Evolutionary conservation across 2,888 invertebrate genomes (phyloP).

Genomic region (Orchesella flavescens): DNA sequence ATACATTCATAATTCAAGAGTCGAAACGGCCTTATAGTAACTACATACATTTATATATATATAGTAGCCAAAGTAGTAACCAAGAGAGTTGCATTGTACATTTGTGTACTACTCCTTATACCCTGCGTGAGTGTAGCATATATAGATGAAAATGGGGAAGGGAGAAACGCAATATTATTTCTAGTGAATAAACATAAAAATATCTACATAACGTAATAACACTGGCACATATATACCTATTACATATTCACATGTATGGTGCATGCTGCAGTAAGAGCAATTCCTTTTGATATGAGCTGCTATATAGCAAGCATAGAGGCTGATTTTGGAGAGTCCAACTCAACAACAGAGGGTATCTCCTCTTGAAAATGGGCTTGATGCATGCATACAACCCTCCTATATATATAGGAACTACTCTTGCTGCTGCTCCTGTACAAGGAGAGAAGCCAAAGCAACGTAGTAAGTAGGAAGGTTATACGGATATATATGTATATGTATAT

Average conservation of each 20-base stretch:
- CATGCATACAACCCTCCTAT: not conserved
- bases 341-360: too few relatives aligned
- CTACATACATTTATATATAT: not conserved
- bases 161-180: not conserved
- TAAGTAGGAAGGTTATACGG: not conserved
- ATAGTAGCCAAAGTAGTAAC: not conserved
- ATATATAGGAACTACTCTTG: not conserved
- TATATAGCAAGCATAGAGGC: too few relatives aligned
- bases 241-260: too few relatives aligned
- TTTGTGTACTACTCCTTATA: not conserved
- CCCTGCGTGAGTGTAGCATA: not conserved
- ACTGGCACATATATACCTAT: not conserved
- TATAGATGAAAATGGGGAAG: not conserved
- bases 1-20: constrained; percentile 31
- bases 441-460: too few relatives aligned
- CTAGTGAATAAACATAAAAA: not conserved
- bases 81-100: not conserved
- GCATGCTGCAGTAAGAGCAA: too few relatives aligned
- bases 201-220: not conserved
- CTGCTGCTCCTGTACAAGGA: not conserved
- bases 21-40: too few relatives aligned
- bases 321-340: too few relatives aligned
- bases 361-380: too few relatives aligned
- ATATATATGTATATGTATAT: not conserved
- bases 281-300: too few relatives aligned